Conservation (phyloP, 2,113 vertebrate genomes). For the Alexandromys fortis region DNA sequence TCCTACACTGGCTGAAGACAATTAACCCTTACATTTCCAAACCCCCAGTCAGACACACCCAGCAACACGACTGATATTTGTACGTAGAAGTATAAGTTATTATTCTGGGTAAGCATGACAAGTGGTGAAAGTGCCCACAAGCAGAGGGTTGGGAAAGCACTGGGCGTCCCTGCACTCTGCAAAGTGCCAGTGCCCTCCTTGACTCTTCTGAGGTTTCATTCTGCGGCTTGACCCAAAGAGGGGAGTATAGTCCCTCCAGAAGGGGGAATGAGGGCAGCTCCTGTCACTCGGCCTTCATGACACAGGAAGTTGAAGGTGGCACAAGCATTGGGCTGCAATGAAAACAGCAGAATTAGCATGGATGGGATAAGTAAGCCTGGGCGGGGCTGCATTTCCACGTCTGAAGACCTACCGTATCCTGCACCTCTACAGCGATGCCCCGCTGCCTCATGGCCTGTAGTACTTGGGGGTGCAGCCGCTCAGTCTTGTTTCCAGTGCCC, state of each 20-base stretch:
- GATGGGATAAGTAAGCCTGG: no score
- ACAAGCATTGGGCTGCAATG: constrained; percentile 93
- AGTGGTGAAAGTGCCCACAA: not conserved
- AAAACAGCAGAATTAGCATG: constrained; percentile 25
- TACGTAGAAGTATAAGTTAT: not conserved
- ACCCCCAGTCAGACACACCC: not conserved
- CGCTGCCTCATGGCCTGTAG: constrained; percentile 88
- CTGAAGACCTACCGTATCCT: constrained; percentile 92
- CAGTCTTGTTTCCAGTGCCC: constrained; percentile 91
- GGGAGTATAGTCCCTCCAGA: constrained; percentile 42
- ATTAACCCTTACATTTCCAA: not conserved
- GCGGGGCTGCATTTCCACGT: not conserved
- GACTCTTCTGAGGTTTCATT: not conserved
- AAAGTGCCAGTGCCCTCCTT: not conserved
- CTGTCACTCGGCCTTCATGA: constrained; percentile 89
- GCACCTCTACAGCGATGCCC: constrained; percentile 95
- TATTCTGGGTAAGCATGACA: not conserved
- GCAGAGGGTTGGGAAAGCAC: no score
- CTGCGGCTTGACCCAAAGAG: not conserved
- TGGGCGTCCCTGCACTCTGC: not conserved
- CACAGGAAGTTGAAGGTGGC: constrained; percentile 97
- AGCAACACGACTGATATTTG: not conserved
- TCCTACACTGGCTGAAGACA: not conserved
- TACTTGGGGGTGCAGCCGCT: constrained; percentile 86
- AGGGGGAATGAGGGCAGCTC: constrained; percentile 94